Percentiles rank a stretch among this genome's conserved stretches.
Evolutionary conservation across 2,888 invertebrate species (phyloP).

Genomic region (Andrena chrysosceles): DNA sequence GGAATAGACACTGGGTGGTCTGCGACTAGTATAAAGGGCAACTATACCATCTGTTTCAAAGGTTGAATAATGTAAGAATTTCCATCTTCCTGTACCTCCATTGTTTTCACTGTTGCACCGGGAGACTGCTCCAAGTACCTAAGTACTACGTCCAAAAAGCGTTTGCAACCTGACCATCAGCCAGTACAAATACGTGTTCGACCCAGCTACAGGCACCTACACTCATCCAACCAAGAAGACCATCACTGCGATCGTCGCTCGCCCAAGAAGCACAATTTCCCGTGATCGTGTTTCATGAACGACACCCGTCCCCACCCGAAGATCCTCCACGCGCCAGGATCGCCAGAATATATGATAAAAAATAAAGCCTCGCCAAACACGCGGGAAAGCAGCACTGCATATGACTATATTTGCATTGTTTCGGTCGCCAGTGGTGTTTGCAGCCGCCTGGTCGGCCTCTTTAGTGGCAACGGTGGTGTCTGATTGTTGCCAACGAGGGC

Average conservation of each 20-base stretch:
- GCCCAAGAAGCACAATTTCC: slow-evolving; percentile 32
- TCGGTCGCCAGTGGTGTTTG: slow-evolving; percentile 7
- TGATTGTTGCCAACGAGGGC: slow-evolving; percentile 62
- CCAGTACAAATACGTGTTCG: slow-evolving; percentile 54
- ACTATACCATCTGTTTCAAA: too few relatives aligned
- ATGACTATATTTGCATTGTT: background rate
- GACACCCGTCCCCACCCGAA: background rate
- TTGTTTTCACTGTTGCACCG: slow-evolving; percentile 1
- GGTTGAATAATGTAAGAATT: too few relatives aligned
- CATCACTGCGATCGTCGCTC: slow-evolving; percentile 31
- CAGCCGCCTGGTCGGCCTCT: slow-evolving; percentile 24
- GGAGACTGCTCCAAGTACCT: slow-evolving; percentile 52
- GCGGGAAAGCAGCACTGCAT: background rate
- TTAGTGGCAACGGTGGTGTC: slow-evolving; percentile 30
- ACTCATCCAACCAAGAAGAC: slow-evolving; percentile 31
- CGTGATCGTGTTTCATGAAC: background rate
- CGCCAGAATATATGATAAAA: background rate
- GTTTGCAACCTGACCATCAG: slow-evolving; percentile 46
- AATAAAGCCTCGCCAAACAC: slow-evolving; percentile 1
- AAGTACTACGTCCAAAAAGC: slow-evolving; percentile 39
- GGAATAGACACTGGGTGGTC: too few relatives aligned
- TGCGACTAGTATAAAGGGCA: too few relatives aligned
- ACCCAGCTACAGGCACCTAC: slow-evolving; percentile 47
- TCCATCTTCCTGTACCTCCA: too few relatives aligned
- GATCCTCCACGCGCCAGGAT: too few relatives aligned